Percentiles rank a stretch among this genome's conserved stretches.
Conservation (phyloP, 2,797 vertebrate species). For the Anomalospiza imberbis region DNA sequence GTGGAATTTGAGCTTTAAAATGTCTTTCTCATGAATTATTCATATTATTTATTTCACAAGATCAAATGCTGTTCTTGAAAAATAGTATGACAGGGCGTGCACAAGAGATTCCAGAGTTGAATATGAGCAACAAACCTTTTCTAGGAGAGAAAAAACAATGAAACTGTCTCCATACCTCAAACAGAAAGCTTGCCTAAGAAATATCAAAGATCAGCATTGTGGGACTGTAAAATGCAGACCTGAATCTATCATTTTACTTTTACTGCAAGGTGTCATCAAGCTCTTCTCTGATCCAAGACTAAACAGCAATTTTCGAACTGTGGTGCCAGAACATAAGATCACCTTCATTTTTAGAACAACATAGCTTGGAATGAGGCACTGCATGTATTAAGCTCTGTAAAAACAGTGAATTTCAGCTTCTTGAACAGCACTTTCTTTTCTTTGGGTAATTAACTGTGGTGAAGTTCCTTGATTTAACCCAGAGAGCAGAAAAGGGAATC, state of each 20-base stretch:
- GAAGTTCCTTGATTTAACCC: background rate
- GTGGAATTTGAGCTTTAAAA: slow-evolving; percentile 35
- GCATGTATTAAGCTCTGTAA: background rate
- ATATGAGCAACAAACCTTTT: background rate
- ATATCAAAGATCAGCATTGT: slow-evolving; percentile 21
- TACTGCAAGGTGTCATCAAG: background rate
- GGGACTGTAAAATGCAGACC: slow-evolving; percentile 11
- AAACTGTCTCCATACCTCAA: background rate
- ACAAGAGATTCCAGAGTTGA: background rate
- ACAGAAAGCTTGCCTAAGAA: slow-evolving; percentile 15
- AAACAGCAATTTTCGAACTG: slow-evolving; percentile 8
- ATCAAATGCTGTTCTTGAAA: slow-evolving; percentile 15
- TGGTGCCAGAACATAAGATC: background rate
- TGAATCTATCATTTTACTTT: slow-evolving; percentile 29
- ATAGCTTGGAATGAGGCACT: background rate
- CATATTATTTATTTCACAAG: slow-evolving; percentile 37
- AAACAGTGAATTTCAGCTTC: background rate
- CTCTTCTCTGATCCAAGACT: slow-evolving; percentile 9
- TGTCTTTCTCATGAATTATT: slow-evolving; percentile 58
- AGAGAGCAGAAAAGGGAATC: background rate
- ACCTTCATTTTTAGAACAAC: background rate
- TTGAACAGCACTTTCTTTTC: background rate
- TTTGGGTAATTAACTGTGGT: background rate
- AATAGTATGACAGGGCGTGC: background rate
- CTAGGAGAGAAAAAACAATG: background rate